Conservation (phyloP, 2,113 vertebrate species). For the Trinectes maculatus region DNA sequence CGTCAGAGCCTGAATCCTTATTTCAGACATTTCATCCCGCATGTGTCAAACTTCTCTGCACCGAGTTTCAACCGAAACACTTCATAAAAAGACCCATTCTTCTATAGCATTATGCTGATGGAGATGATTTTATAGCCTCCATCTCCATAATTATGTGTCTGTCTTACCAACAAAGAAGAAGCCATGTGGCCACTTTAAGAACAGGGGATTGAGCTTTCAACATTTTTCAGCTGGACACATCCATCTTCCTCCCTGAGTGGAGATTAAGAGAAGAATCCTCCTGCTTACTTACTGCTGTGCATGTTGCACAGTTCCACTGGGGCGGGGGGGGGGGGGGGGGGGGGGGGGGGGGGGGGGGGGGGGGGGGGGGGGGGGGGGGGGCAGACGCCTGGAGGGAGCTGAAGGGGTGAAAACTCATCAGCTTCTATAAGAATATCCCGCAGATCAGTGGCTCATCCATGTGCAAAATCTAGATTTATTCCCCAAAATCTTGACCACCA, state of each 20-base stretch:
- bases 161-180: constrained; percentile 41
- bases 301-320: constrained; percentile 26
- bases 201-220: constrained; percentile 22
- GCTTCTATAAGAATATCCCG: constrained; percentile 16
- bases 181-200: constrained; percentile 23
- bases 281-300: constrained; percentile 33
- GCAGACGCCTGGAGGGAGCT: no score
- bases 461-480: constrained; percentile 20
- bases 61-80: constrained; percentile 17
- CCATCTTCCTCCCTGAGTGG: constrained; percentile 30
- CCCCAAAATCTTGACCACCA: constrained; percentile 1
- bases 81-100: constrained; percentile 4
- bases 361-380: no score
- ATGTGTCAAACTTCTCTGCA: no score
- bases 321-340: no score
- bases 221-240: constrained; percentile 25
- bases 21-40: no score
- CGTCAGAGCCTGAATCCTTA: no score
- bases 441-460: constrained; percentile 28
- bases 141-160: constrained; percentile 33
- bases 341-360: no score
- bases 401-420: constrained; percentile 20
- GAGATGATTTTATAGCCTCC: no score
- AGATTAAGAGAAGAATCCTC: constrained; percentile 40
- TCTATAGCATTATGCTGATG: background rate